Percentiles rank a stretch among this genome's conserved stretches.
phyloP scores from a whole-genome alignment of 2,113 vertebrate genomes.

The Gadus macrocephalus region DNA sequence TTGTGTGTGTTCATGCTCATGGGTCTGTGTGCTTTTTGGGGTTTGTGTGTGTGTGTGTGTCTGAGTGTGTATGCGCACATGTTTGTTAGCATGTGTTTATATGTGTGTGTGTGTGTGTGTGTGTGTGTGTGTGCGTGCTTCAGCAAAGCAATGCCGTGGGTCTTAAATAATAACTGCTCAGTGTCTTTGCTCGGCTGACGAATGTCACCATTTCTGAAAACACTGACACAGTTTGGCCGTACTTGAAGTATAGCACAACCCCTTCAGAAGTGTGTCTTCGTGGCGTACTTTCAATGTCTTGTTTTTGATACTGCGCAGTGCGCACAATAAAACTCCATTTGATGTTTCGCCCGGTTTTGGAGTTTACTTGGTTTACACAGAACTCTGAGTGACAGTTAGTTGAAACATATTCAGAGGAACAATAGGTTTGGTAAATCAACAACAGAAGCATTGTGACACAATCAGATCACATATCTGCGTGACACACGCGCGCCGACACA shows the following conservation, averaged over 20 bases:
- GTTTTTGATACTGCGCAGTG: conserved; percentile 2
- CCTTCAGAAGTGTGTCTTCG: background rate
- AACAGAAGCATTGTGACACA: too few species aligned
- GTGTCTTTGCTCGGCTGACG: background rate
- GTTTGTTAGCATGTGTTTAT: conserved; percentile 5
- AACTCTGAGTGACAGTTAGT: too few species aligned
- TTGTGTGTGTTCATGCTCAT: too few species aligned
- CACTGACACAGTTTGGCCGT: conserved; percentile 7
- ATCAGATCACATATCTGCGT: too few species aligned
- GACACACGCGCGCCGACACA: too few species aligned
- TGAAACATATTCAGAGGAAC: too few species aligned
- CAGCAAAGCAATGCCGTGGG: background rate
- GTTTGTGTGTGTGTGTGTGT: background rate
- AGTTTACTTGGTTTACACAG: too few species aligned
- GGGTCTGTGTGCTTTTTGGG: too few species aligned
- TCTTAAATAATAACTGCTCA: background rate
- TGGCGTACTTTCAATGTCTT: background rate
- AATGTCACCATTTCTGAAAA: background rate
- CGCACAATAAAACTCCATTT: background rate
- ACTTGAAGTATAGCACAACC: conserved; percentile 13
- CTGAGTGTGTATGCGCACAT: background rate
- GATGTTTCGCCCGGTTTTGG: too few species aligned
- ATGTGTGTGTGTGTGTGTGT: conserved; percentile 3
- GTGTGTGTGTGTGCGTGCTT: background rate
- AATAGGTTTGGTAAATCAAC: too few species aligned